Base-by-base conservation (phyloP, 2,797 vertebrate genomes). In the Eidolon dupreanum region DNA sequence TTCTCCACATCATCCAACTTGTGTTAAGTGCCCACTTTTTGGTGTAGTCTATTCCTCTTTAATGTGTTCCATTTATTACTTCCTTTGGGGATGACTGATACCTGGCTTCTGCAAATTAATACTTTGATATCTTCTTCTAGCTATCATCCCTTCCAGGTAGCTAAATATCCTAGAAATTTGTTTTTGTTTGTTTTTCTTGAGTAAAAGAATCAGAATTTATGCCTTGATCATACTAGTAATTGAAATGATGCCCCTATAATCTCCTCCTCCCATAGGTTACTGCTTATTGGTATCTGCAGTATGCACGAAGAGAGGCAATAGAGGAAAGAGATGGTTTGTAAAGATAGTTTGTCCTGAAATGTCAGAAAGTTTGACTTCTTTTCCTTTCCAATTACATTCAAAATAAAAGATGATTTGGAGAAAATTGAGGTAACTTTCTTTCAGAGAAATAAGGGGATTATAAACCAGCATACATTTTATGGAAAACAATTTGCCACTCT, bases 361-460 rank as follows among this genome's bases (percentile, higher is more conserved):
- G 82, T 90, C 70, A 88, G 28, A 8, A 68, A 12, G 7, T 26
- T 77, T 90, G 31, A 41, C 38, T 82, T 77, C 13, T 46, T 28
- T 28, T 77, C 46, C 28, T 90, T 78, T 70, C 11, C 0, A 0
- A 49, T 46, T 53, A 86, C 6, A 22, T 83, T 94, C 24, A 95
- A 95, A 96, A n/a, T 53, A 79, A 91, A 68, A 89, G 10, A 46
- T 28, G 2, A 85, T 68, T 78, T 63, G 43, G n/a, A 86, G 17
- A 94, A 93, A 86, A 73, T 6, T 49, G 38, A 83, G 9, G 17
- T 74, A 95, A 82, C 17, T 84, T 95, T 84, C 36, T 63, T 86
- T 65, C 17, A 65, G 65, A 88, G 68, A 96, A 95, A 88, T 38
- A 68, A 10, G 43, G 7, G 15, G 8, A 81, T 68, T 93, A 78